These are phyloP conservation scores for Acanthosepion pharaonis DNA, from an alignment of 2,888 invertebrate genomes.

Conservation along the genomic window DNA sequence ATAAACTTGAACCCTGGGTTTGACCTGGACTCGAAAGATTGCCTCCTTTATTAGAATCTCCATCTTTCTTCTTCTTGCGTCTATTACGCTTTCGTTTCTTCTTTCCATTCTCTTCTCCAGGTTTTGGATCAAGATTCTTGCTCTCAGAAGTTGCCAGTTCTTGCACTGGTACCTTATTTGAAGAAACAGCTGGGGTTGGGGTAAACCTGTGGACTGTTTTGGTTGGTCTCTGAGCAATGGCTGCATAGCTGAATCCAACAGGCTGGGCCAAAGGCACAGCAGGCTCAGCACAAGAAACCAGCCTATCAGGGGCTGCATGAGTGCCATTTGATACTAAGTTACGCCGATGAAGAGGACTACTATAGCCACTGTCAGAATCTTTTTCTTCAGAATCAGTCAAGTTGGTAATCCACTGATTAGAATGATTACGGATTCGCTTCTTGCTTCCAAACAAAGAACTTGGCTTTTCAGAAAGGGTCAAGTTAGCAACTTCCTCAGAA, in stretches of 20 bases:
- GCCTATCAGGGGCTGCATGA: slow-evolving; percentile 48
- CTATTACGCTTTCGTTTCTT: slow-evolving; percentile 55
- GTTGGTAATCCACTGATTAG: slow-evolving; percentile 42
- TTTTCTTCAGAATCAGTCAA: slow-evolving; percentile 52
- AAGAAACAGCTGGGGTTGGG: slow-evolving; percentile 39
- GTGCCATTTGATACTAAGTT: slow-evolving; percentile 67
- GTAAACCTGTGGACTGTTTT: slow-evolving; percentile 39
- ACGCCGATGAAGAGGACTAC: slow-evolving; percentile 66
- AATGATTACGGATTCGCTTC: slow-evolving; percentile 38
- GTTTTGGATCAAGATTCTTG: slow-evolving; percentile 54
- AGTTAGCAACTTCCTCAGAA: slow-evolving; percentile 63
- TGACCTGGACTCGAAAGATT: slow-evolving; percentile 51
- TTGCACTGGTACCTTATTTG: not conserved
- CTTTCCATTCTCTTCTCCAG: slow-evolving; percentile 51
- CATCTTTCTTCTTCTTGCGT: slow-evolving; percentile 51
- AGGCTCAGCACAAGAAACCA: not conserved
- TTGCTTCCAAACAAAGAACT: slow-evolving; percentile 59
- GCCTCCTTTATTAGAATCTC: slow-evolving; percentile 50
- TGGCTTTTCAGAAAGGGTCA: slow-evolving; percentile 67
- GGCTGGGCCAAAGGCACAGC: not conserved
- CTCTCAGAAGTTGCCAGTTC: slow-evolving; percentile 45
- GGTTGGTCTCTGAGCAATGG: slow-evolving; percentile 53
- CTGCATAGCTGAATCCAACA: slow-evolving; percentile 49
- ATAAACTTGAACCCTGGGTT: slow-evolving; percentile 34
- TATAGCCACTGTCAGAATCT: slow-evolving; percentile 72